Evolutionary conservation across 2,888 invertebrate species (phyloP).

Genomic region (Acanthococcus lagerstroemiae): DNA sequence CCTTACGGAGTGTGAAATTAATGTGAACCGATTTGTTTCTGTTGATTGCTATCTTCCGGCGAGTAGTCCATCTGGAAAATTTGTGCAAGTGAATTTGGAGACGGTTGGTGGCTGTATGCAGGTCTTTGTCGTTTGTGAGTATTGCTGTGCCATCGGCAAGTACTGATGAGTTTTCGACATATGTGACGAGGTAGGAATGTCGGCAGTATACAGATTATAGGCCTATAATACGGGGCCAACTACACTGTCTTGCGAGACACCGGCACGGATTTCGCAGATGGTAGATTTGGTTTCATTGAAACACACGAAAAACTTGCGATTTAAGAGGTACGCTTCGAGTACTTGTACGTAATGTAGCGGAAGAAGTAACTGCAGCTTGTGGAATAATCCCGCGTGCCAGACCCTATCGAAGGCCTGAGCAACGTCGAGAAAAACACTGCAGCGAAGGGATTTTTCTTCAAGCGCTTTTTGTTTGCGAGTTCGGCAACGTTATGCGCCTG

Average conservation of each 20-base stretch:
- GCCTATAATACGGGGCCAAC: background rate
- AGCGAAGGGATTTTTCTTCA: background rate
- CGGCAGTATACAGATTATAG: background rate
- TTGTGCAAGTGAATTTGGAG: background rate
- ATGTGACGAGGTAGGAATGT: background rate
- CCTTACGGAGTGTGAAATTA: background rate
- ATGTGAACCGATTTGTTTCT: background rate
- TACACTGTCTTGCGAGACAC: background rate
- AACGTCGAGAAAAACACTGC: background rate
- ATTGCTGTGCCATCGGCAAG: constrained; percentile 8
- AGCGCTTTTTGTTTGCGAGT: background rate
- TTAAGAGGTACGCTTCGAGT: background rate
- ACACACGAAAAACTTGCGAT: background rate
- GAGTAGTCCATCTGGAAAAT: background rate
- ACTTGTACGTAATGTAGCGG: background rate
- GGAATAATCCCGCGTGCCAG: background rate
- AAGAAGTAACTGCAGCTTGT: background rate
- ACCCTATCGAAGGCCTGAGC: constrained; percentile 4
- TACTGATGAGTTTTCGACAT: background rate
- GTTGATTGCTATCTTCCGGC: background rate
- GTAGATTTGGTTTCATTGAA: background rate
- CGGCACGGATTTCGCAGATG: background rate
- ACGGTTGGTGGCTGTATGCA: background rate
- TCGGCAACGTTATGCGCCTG: background rate
- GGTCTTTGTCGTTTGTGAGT: background rate